Percentiles rank a stretch among this genome's conserved stretches.
Conservation (phyloP, 23 tunicate species). For the Clavelina lepadiformis region DNA sequence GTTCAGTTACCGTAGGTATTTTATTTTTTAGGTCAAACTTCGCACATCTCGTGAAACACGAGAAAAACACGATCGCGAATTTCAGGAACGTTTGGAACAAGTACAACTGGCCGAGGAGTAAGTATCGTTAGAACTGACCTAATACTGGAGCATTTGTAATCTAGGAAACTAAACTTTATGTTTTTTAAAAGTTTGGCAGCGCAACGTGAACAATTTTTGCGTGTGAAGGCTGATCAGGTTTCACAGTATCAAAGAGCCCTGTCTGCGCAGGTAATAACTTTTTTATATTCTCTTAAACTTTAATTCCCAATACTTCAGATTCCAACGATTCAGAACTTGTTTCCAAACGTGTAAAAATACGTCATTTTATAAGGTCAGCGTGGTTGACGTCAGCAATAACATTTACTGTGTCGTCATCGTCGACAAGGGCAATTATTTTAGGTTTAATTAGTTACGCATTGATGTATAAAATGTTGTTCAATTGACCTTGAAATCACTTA, state of each 20-base stretch:
- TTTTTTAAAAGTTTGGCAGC: constrained; percentile 62
- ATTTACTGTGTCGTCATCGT: no score
- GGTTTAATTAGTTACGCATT: no score
- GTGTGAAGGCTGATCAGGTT: constrained; percentile 71
- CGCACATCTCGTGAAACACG: constrained; percentile 37
- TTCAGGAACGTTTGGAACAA: constrained; percentile 91
- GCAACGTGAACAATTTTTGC: constrained; percentile 67
- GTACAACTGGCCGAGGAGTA: constrained; percentile 97
- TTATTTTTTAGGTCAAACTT: constrained; percentile 73
- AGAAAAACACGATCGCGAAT: constrained; percentile 66
- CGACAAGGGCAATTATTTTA: no score
- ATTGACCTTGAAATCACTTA: no score
- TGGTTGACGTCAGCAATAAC: no score
- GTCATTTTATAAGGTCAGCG: no score
- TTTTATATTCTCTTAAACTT: no score
- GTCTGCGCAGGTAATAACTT: constrained; percentile 74
- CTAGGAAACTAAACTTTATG: not conserved
- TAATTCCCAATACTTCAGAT: no score
- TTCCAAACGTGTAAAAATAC: no score
- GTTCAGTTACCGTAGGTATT: no score
- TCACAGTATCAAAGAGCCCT: constrained; percentile 83
- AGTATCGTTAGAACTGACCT: constrained; percentile 9
- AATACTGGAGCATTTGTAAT: not conserved
- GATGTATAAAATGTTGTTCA: no score
- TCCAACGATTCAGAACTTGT: no score